These are phyloP conservation scores for Crematogaster levior DNA, from an alignment of 2,888 invertebrate species.

Conservation along the genomic window DNA sequence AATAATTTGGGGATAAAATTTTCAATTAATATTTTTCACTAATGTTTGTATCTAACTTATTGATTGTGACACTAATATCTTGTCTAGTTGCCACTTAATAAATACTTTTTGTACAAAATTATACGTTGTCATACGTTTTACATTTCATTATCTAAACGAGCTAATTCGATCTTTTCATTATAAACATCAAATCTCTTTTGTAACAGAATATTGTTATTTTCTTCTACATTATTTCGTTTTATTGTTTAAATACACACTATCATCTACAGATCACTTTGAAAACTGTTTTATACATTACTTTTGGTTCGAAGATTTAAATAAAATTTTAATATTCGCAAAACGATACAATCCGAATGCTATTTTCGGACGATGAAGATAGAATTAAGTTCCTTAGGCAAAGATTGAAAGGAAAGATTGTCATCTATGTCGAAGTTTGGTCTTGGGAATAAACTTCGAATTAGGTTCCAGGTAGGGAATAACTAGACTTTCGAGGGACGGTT, in stretches of 20 bases:
- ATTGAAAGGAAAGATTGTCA: constrained; percentile 27
- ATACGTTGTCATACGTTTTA: constrained; percentile 14
- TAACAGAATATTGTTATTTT: not conserved
- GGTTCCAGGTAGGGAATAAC: constrained; percentile 34
- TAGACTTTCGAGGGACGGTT: constrained; percentile 55
- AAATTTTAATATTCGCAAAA: constrained; percentile 5
- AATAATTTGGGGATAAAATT: not conserved
- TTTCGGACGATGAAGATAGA: constrained; percentile 8
- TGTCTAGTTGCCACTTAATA: not conserved
- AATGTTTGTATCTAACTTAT: not conserved
- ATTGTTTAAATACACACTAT: not conserved
- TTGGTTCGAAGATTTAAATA: not conserved
- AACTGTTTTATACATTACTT: not conserved
- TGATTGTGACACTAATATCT: constrained; percentile 3
- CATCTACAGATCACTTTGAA: not conserved
- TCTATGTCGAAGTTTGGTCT: constrained; percentile 47
- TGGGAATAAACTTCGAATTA: constrained; percentile 67
- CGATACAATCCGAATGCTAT: not conserved
- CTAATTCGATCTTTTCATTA: constrained; percentile 10
- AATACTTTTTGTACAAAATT: constrained; percentile 13
- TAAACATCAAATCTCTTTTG: not conserved
- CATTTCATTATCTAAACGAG: not conserved
- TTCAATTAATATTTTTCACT: not conserved
- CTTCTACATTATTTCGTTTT: not conserved
- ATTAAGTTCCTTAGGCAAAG: constrained; percentile 14